Conservation (phyloP, 92 coral and sea anemone species). For the Actinostola sp. region DNA sequence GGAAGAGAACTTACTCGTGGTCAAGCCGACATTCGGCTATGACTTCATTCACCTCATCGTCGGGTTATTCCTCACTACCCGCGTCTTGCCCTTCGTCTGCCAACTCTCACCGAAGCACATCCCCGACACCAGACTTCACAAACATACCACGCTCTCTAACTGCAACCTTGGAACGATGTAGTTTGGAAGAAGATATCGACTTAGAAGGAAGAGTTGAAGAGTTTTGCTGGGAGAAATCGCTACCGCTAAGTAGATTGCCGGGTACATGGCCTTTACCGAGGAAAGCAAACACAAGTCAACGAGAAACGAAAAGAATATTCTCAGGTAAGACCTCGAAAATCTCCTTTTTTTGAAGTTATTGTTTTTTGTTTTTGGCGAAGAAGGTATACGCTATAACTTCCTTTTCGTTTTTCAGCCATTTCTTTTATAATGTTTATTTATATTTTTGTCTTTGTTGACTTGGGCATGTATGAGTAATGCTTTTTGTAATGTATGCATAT, state of each 20-base stretch:
- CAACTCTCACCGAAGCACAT: constrained; percentile 89
- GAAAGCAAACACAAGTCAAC: constrained; percentile 19
- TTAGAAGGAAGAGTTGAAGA: constrained; percentile 49
- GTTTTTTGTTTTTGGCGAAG: background rate
- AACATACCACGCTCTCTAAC: constrained; percentile 73
- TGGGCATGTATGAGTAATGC: background rate
- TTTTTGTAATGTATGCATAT: background rate
- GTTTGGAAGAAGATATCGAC: constrained; percentile 59
- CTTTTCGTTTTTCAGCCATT: background rate
- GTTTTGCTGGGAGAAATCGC: constrained; percentile 23
- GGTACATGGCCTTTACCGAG: constrained; percentile 72
- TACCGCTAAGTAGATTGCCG: constrained; percentile 6
- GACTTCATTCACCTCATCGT: constrained; percentile 76
- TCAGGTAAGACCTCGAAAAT: constrained; percentile 49
- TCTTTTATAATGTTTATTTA: background rate
- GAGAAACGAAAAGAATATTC: constrained; percentile 42
- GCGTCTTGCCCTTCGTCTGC: constrained; percentile 97
- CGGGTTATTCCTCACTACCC: constrained; percentile 93
- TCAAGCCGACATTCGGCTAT: constrained; percentile 69
- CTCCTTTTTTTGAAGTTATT: background rate
- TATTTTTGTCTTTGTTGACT: background rate
- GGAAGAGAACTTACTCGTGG: constrained; percentile 76
- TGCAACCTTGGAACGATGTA: constrained; percentile 72
- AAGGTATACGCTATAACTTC: too few relatives aligned
- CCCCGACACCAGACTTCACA: constrained; percentile 96